Conservation (phyloP, 2,888 invertebrate species). For the Allacma fusca region DNA sequence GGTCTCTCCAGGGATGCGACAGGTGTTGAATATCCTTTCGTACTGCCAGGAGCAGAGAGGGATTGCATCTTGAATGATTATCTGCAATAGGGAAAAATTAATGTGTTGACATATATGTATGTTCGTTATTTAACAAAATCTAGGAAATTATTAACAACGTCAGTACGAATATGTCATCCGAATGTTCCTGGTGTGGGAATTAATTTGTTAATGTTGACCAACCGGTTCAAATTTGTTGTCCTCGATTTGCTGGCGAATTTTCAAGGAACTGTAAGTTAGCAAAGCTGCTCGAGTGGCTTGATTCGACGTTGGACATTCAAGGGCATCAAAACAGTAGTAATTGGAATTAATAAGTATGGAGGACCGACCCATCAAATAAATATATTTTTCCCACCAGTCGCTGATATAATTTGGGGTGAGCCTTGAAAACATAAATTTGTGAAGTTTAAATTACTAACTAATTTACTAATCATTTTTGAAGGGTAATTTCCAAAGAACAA, state of each 20-base stretch:
- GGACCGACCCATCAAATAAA: conserved; percentile 93
- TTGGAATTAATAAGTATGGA: conserved; percentile 99
- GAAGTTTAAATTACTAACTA: background rate
- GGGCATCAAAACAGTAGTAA: conserved; percentile 93
- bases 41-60: conserved; percentile 98
- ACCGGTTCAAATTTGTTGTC: conserved; percentile 94
- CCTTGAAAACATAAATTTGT: conserved; percentile 59
- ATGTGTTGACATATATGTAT: no score
- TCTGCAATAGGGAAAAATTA: conserved; percentile 68
- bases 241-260: conserved; percentile 87
- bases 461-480: no score
- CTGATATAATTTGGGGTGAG: conserved; percentile 95
- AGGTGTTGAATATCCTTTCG: conserved; percentile 95
- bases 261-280: conserved; percentile 81
- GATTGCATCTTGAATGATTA: conserved; percentile 88
- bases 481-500: background rate
- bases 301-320: conserved; percentile 75
- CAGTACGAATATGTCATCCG: no score
- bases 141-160: no score
- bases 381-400: conserved; percentile 99
- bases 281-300: conserved; percentile 93
- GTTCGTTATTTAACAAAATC: no score
- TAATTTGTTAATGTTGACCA: conserved; percentile 63
- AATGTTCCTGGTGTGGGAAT: no score
- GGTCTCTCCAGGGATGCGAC: conserved; percentile 91